Evolutionary conservation across 2,888 invertebrate species (phyloP), one percentile per base, ranked within the genome.

Genomic region (Sabatieria punctata): DNA sequence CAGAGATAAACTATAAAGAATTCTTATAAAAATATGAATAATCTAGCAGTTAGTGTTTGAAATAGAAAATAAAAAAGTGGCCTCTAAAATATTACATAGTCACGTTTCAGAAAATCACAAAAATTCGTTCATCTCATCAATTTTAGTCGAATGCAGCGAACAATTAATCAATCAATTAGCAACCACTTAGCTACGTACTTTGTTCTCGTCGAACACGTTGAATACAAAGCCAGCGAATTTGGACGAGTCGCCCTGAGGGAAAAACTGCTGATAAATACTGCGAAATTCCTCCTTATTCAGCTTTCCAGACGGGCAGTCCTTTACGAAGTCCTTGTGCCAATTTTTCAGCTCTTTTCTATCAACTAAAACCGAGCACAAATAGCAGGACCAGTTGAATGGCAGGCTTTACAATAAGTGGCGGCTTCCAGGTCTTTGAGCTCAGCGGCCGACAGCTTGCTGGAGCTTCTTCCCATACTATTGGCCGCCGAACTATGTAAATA

Each of bases 161-260:
- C n/a, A n/a, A n/a, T n/a, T n/a, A n/a, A n/a, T n/a, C n/a, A n/a
- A n/a, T n/a, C n/a, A n/a, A n/a, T n/a, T n/a, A n/a, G n/a, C n/a
- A n/a, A n/a, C n/a, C n/a, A n/a, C n/a, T n/a, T n/a, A 35, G 36
- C 39, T 8, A 77, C 83, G 81, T 73, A 91, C 93, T 71, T 86
- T 85, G 70, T 93, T 93, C 73, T 89, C 86, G 69, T 93, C 93
- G 71, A 95, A 95, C 45, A 95, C 95, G 65, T 91, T 80, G 76
- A 95, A 95, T 51, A 95, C 93, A 65, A 93, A 77, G 46, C 88
- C 83, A 42, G 95, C 93, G 68, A 95, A 97, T 74, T 93, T 95
- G 65, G 89, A 88, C 33, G 95, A 91, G 73, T 95, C 91, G 56
- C 95, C 95, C 76, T 93, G 86, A 46, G 95, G 95, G 71, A 97